These are phyloP conservation scores for Trichomalopsis sarcophagae DNA, from an alignment of 1,140 invertebrate genomes.

Conservation along the genomic window DNA sequence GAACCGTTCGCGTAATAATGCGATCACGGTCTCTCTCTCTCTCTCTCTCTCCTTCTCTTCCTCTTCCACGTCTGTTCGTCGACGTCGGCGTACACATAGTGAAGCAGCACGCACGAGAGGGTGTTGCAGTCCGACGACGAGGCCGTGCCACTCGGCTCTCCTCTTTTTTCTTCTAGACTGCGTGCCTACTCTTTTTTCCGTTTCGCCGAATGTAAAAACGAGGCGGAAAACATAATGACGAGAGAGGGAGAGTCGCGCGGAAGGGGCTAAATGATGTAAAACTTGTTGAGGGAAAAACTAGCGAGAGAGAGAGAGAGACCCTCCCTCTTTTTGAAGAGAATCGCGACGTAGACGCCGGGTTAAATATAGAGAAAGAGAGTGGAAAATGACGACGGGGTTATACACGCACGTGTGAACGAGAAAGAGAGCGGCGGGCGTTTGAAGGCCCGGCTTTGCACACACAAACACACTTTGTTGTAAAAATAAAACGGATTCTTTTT, in stretches of 20 bases:
- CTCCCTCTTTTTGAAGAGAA: neutral
- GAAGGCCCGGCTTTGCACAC: no score
- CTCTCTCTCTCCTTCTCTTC: neutral
- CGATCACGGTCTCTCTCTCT: conserved; percentile 36
- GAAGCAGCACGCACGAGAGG: conserved; percentile 26
- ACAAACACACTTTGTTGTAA: neutral
- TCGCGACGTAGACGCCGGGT: neutral
- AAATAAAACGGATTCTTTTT: neutral
- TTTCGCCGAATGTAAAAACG: conserved; percentile 51
- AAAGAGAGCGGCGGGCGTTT: no score
- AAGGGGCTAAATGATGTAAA: conserved; percentile 37
- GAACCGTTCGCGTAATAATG: conserved; percentile 51
- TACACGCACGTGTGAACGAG: neutral
- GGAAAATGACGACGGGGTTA: neutral
- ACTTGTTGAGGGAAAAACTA: conserved; percentile 16
- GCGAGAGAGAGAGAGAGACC: neutral
- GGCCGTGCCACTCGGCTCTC: conserved; percentile 5
- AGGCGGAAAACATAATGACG: conserved; percentile 45
- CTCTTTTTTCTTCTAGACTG: neutral
- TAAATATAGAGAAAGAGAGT: neutral
- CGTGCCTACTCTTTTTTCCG: conserved; percentile 38
- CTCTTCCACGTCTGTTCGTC: neutral
- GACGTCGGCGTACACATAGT: conserved; percentile 9
- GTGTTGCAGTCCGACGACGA: neutral
- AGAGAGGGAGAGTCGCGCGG: neutral